These are phyloP conservation scores for Drosophila equinoxialis DNA, from an alignment of 1,140 invertebrate species.

Conservation along the genomic window DNA sequence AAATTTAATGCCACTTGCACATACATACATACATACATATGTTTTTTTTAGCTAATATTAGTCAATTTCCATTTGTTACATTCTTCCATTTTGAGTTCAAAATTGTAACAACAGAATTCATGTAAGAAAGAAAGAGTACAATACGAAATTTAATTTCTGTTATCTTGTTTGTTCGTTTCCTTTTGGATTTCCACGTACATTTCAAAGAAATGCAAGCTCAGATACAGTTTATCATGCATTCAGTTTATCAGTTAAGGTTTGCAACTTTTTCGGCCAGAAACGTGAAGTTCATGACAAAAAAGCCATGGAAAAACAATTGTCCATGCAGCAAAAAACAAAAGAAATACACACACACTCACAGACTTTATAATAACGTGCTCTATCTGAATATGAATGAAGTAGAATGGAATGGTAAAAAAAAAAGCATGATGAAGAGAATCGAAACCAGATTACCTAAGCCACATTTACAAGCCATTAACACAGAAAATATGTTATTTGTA, in stretches of 20 bases:
- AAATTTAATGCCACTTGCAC: no score
- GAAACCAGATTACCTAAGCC: conserved; percentile 2
- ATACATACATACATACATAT: no score
- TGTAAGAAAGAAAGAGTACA: no score
- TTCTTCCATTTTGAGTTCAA: no score
- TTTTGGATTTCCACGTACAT: neutral
- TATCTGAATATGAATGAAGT: conserved; percentile 7
- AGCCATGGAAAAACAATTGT: conserved; percentile 14
- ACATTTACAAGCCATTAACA: conserved; percentile 52
- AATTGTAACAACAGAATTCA: no score
- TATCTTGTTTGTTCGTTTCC: neutral
- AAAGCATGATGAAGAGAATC: no score
- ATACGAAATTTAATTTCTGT: no score
- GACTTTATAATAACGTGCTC: conserved; percentile 31
- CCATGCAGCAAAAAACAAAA: conserved; percentile 20
- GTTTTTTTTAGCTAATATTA: no score
- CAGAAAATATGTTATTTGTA: conserved; percentile 38
- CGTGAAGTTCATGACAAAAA: conserved; percentile 25
- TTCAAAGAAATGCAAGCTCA: neutral
- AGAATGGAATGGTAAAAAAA: conserved; percentile 7
- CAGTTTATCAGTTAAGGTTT: conserved; percentile 7
- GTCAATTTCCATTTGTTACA: no score
- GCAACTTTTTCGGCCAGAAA: conserved; percentile 38
- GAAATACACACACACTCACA: conserved; percentile 5
- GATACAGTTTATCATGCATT: neutral